Evolutionary conservation across 2,797 vertebrate species (phyloP).

Genomic region (Artibeus jamaicensis): DNA sequence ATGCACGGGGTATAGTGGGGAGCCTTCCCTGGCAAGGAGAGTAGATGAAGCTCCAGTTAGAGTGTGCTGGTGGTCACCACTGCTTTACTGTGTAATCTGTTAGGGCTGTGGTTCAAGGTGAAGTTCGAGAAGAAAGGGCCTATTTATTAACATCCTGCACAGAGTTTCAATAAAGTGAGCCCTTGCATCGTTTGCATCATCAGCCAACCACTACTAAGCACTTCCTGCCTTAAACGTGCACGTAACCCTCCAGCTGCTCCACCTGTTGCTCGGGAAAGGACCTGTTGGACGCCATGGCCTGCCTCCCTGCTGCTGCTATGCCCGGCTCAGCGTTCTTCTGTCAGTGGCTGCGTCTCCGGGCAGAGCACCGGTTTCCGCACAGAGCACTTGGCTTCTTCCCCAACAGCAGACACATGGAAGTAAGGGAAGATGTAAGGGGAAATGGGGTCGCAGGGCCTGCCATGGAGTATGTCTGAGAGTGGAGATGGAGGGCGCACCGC

Average conservation of each 20-base stretch:
- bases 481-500: not conserved
- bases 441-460: rapidly evolving
- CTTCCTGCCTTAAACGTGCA: not conserved
- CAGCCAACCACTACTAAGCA: not conserved
- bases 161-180: not conserved
- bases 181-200: rapidly evolving
- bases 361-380: not conserved
- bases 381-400: not conserved
- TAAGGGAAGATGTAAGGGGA: not conserved
- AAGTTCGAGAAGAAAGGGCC: not conserved
- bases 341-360: not conserved
- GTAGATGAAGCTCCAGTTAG: not conserved
- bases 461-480: rapidly evolving
- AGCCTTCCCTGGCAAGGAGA: not conserved
- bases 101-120: not conserved
- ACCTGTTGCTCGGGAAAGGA: not conserved
- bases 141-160: not conserved
- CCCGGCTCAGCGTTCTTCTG: rapidly evolving
- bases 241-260: not conserved
- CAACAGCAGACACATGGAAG: not conserved
- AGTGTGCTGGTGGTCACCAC: not conserved
- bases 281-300: not conserved
- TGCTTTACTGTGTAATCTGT: not conserved
- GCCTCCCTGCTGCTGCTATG: not conserved
- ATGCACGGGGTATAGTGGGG: rapidly evolving